A percentile compares a stretch with the other conserved stretches of the same genome.
Evolutionary conservation across 2,113 vertebrate genomes (phyloP).

Genomic region (Columbina picui): DNA sequence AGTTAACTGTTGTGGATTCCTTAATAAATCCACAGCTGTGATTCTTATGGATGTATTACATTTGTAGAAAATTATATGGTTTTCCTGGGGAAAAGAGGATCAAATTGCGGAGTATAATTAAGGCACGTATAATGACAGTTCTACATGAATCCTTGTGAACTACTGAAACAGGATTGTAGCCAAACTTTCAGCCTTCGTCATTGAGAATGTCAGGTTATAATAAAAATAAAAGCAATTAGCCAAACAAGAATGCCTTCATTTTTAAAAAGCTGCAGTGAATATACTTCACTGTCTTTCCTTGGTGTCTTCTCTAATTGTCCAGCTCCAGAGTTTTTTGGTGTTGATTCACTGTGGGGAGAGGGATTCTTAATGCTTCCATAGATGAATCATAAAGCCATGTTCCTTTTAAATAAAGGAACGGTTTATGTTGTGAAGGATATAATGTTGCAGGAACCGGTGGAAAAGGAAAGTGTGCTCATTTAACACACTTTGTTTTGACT

Average conservation of each 20-base stretch:
- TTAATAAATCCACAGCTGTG: neutral
- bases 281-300: neutral
- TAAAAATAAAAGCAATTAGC: neutral
- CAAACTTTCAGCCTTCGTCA: neutral
- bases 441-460: neutral
- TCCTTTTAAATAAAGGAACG: neutral
- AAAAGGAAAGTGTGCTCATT: neutral
- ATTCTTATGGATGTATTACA: neutral
- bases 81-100: neutral
- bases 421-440: neutral
- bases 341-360: neutral
- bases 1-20: neutral
- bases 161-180: neutral
- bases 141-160: neutral
- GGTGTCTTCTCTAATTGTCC: neutral
- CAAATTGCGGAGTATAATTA: neutral
- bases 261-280: neutral
- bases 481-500: neutral
- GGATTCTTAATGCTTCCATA: neutral
- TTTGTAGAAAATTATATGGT: neutral
- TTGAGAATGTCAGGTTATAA: neutral
- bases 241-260: neutral
- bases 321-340: neutral
- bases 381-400: neutral
- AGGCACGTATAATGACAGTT: neutral